Conservation (phyloP, 2,888 invertebrate species). For the Sphecodes monilicornis region DNA sequence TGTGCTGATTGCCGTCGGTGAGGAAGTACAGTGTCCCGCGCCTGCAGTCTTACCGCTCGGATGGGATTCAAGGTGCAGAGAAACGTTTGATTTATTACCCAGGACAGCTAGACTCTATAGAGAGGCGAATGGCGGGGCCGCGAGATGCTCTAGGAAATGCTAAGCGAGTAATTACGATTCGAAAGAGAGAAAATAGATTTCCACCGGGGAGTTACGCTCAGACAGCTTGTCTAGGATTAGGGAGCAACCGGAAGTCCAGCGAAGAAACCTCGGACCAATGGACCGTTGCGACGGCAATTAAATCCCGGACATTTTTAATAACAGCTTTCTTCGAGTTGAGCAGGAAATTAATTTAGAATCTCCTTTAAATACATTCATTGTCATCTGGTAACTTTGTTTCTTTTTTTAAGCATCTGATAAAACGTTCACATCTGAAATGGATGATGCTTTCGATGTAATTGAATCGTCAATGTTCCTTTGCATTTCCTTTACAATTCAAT, state of each 20-base stretch:
- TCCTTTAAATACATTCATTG: too few relatives aligned
- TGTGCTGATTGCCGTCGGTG: constrained; percentile 74
- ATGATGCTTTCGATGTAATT: too few relatives aligned
- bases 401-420: too few relatives aligned
- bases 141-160: constrained; percentile 37
- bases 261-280: not conserved
- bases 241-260: constrained; percentile 7
- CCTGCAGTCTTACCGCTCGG: constrained; percentile 14
- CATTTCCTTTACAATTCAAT: too few relatives aligned
- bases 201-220: constrained; percentile 22
- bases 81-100: constrained; percentile 65
- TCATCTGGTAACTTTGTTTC: too few relatives aligned
- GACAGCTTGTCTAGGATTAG: not conserved
- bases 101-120: constrained; percentile 56
- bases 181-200: constrained; percentile 18
- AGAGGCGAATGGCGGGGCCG: constrained; percentile 37
- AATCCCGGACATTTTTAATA: not conserved
- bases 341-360: not conserved
- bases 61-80: constrained; percentile 37
- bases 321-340: not conserved
- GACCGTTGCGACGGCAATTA: not conserved
- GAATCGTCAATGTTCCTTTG: too few relatives aligned
- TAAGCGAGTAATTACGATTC: constrained; percentile 48
- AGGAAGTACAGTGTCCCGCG: constrained; percentile 48
- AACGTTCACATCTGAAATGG: too few relatives aligned